Evolutionary conservation across 2,113 vertebrate species (phyloP), one percentile per base, ranked within the genome.

Genomic region (Loxodonta africana): DNA sequence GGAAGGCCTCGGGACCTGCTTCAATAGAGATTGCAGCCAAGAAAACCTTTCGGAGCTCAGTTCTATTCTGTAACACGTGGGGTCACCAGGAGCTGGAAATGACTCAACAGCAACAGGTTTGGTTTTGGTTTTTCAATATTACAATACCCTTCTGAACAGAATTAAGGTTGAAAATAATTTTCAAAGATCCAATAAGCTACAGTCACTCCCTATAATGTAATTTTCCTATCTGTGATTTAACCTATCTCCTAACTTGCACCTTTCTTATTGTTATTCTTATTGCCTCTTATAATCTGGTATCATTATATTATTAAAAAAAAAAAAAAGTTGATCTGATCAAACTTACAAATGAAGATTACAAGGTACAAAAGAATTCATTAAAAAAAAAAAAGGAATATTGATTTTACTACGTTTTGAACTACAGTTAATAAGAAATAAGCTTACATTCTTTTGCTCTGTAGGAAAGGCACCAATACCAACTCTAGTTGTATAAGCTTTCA

Each of bases 391-490:
- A 46, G 0, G 33, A 21, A 53, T 46, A 82, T 46, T 83, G 48
- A 92, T 71, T 95, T 97, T 44, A 0, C 51, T 76, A 30, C 62
- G 5, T 87, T 77, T 41, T 2, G 25, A 41, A 80, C 62, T 14
- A 78, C 26, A 21, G 73, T 92, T 73, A 63, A 51, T 57, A 82
- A 88, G 73, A 90, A 48, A 94, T 1, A 0, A 57, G 96, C 99
- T 99, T 99, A 99, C 99, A 4, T 99, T 99, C 92, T 97, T 98
- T 98, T 99, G 99, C 90, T 99, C 99, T 10, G 99, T 99, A 77
- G 99, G 99, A 98, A 99, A 99, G 78, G 99, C 99, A 83, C 99
- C 99, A 0, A 99, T 99, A 93, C 99, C 99, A 95, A 99, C 99
- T 97, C 99, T 98, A 1, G 99, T 99, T 65, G 99, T 99, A 88